Base-by-base conservation (phyloP, 2,797 vertebrate species). In the Leucoraja ocellata region DNA sequence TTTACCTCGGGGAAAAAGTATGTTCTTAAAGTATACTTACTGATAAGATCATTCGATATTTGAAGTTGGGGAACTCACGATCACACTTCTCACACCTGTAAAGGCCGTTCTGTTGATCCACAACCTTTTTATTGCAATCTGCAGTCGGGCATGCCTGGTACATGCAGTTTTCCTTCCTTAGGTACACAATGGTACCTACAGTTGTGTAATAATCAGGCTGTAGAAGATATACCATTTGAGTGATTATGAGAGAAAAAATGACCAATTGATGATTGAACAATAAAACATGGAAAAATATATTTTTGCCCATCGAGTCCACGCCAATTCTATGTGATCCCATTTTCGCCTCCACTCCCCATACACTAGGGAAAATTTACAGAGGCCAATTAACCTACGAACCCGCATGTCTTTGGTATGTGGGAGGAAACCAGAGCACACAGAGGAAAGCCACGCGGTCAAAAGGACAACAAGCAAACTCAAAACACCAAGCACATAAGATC, bases 71-170 rank as follows among this genome's bases (percentile, higher is more conserved):
- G 94, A 98, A 99, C 91, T 99, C 99, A 76, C 97, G 97, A 95
- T 99, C 97, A 0, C 99, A 99, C 95, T 99, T 99, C 93, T 99
- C 99, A 28, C 99, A 99, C 93, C 98, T 98, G 94, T 96, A 99
- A 94, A 99, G 97, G 84, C 98, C 98, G 0, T 99, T 99, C 36
- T 99, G 98, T 79, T 99, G 98, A 96, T 99, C 99, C 28, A 99
- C 96, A 96, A 99, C 98, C 95, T 99, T 99, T 94, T 99, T 99
- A 94, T 99, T 99, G 97, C 99, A 99, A 93, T 99, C 98, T 94
- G 97, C 97, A 94, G 96, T 97, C 14, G 98, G 98, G 94, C 99
- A 99, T 1, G 99, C 99, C 96, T 98, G 97, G 96, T 99, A 99
- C 95, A 99, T 96, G 94, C 97, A 99, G 95, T 98, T 99, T 94